Evolutionary conservation across 2,888 invertebrate species (phyloP).

Genomic region (Amblyteles armatorius): DNA sequence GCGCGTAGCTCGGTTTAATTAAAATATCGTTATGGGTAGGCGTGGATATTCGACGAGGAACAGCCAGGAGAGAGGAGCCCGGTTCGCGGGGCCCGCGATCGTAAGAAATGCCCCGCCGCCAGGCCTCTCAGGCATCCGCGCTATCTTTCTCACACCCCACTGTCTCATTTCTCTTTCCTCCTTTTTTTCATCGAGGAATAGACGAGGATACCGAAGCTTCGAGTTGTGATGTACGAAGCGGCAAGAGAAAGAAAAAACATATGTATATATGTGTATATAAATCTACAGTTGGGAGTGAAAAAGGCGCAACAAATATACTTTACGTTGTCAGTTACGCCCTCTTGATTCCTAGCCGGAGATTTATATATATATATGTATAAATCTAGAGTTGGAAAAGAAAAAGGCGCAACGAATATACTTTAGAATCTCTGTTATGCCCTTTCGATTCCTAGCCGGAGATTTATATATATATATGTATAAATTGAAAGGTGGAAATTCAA

Average conservation of each 20-base stretch:
- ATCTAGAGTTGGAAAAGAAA: too few species aligned
- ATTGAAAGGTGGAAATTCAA: too few species aligned
- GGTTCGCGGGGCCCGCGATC: slow-evolving; percentile 54
- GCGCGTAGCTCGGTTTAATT: slow-evolving; percentile 82
- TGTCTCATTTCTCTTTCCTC: slow-evolving; percentile 20
- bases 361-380: not conserved
- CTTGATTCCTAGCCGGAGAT: too few species aligned
- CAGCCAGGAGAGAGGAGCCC: slow-evolving; percentile 2
- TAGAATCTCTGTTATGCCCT: too few species aligned
- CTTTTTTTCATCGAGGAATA: slow-evolving; percentile 28
- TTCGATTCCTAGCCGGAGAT: too few species aligned
- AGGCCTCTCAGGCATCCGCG: not conserved
- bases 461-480: too few species aligned
- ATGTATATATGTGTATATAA: too few species aligned
- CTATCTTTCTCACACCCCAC: slow-evolving; percentile 43
- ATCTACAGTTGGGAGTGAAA: too few species aligned
- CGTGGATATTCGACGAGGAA: slow-evolving; percentile 79
- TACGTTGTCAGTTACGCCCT: too few species aligned
- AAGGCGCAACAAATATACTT: too few species aligned
- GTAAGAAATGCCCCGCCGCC: slow-evolving; percentile 57
- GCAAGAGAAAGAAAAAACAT: slow-evolving; percentile 3
- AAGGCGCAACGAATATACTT: too few species aligned
- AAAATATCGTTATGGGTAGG: slow-evolving; percentile 85
- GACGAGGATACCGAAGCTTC: slow-evolving; percentile 13
- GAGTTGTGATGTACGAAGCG: slow-evolving; percentile 29